Conservation (phyloP, 2,797 vertebrate genomes). For the Spondyliosoma cantharus region DNA sequence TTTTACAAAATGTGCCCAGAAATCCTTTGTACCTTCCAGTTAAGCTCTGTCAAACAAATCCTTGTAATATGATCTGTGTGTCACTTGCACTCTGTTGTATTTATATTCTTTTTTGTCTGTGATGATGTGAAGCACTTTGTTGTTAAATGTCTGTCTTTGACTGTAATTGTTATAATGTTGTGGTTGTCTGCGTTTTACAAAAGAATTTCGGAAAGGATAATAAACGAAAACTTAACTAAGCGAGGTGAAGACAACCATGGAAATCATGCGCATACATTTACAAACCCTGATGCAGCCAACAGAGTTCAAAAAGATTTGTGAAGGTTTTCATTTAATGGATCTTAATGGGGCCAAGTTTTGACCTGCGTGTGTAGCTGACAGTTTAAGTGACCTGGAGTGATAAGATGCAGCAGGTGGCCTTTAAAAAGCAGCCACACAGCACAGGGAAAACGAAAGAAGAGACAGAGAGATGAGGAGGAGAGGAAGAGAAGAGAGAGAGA, state of each 20-base stretch:
- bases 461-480: slow-evolving; percentile 3
- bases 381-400: slow-evolving; percentile 34
- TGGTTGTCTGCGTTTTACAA: too few species aligned
- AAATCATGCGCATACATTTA: slow-evolving; percentile 24
- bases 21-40: too few species aligned
- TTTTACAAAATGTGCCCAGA: too few species aligned
- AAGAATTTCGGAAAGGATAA: too few species aligned
- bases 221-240: not conserved
- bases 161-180: too few species aligned
- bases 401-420: slow-evolving; percentile 40
- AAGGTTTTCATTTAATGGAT: slow-evolving; percentile 24
- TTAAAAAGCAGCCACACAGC: slow-evolving; percentile 45
- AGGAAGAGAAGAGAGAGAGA: slow-evolving; percentile 19
- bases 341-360: slow-evolving; percentile 15
- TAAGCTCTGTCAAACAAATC: too few species aligned
- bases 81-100: too few species aligned
- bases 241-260: slow-evolving; percentile 7
- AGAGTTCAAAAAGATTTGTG: slow-evolving; percentile 15
- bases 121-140: too few species aligned
- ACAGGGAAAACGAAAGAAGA: slow-evolving; percentile 52
- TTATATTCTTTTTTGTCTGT: too few species aligned
- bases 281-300: slow-evolving; percentile 26
- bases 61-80: too few species aligned
- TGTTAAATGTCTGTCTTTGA: too few species aligned
- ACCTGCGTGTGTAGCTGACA: slow-evolving; percentile 36